Percentiles rank a stretch among this genome's conserved stretches.
phyloP scores from a whole-genome alignment of 2,797 vertebrate species.

The Urocyon cinereoargenteus region DNA sequence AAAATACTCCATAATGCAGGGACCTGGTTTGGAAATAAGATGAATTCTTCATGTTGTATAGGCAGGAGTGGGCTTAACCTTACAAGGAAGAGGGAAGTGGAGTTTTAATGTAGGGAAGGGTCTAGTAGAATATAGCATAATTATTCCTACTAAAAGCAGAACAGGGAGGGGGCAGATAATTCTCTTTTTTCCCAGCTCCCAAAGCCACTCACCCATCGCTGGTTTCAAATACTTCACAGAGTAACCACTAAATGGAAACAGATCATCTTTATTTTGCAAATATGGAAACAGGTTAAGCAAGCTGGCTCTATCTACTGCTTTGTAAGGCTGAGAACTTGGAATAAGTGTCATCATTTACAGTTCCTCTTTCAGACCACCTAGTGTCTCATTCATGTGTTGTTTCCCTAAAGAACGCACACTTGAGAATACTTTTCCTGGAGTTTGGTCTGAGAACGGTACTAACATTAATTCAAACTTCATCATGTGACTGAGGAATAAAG shows the following conservation, averaged over 20 bases:
- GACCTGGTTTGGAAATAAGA: neutral
- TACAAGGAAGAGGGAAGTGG: neutral
- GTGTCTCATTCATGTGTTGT: slow-evolving; percentile 17
- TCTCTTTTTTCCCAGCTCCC: neutral
- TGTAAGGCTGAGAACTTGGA: slow-evolving; percentile 37
- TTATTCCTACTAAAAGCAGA: neutral
- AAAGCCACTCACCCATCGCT: neutral
- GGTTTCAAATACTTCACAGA: slow-evolving; percentile 13
- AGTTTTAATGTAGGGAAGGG: neutral
- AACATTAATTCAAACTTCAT: neutral
- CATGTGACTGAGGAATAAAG: neutral
- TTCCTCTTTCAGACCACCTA: slow-evolving; percentile 42
- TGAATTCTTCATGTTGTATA: neutral
- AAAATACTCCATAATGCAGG: neutral
- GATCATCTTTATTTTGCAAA: slow-evolving; percentile 36
- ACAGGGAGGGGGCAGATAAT: neutral
- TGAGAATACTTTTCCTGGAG: neutral
- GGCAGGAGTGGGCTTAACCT: neutral
- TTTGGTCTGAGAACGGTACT: neutral
- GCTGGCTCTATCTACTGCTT: neutral
- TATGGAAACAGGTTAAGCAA: neutral
- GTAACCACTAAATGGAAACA: slow-evolving; percentile 61
- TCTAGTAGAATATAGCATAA: neutral
- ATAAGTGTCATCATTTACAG: neutral
- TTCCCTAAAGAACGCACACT: neutral